phyloP scores from a whole-genome alignment of 2,113 vertebrate species.

The Grammomys surdaster region DNA sequence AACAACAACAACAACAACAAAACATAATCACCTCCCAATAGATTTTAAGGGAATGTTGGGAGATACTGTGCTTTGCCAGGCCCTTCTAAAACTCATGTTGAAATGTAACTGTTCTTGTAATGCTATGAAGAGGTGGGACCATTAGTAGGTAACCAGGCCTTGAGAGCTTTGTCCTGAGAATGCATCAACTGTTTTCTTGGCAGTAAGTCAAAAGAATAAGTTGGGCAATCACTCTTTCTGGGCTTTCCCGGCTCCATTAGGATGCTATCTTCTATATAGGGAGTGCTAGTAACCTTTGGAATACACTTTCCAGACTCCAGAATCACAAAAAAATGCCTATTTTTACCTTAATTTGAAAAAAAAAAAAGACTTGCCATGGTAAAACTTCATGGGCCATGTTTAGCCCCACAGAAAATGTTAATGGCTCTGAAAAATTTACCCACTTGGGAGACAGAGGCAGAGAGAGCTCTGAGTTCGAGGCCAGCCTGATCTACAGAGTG shows the following conservation, averaged over 20 bases:
- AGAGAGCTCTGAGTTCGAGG: too few relatives aligned
- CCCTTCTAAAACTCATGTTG: not conserved
- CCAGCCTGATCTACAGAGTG: too few relatives aligned
- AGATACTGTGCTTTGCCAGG: not conserved
- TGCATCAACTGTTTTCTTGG: not conserved
- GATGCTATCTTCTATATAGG: not conserved
- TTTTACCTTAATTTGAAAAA: too few relatives aligned
- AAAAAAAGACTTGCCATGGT: not conserved
- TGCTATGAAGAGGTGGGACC: not conserved
- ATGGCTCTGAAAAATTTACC: slow-evolving; percentile 60
- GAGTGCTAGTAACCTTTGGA: not conserved
- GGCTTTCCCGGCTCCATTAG: not conserved
- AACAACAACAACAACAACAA: too few relatives aligned
- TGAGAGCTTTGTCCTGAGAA: not conserved
- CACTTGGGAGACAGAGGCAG: not conserved
- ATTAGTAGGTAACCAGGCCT: not conserved
- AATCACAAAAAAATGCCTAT: too few relatives aligned
- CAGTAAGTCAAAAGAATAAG: not conserved
- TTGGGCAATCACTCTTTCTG: not conserved
- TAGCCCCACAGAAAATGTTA: slow-evolving; percentile 71
- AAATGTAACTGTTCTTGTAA: not conserved
- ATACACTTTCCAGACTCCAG: not conserved
- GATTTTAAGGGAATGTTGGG: not conserved
- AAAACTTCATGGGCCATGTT: slow-evolving; percentile 38
- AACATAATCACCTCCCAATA: too few relatives aligned